These are phyloP conservation scores for Amblyjoppa fuscipennis DNA, from an alignment of 2,888 invertebrate species.

Conservation along the genomic window DNA sequence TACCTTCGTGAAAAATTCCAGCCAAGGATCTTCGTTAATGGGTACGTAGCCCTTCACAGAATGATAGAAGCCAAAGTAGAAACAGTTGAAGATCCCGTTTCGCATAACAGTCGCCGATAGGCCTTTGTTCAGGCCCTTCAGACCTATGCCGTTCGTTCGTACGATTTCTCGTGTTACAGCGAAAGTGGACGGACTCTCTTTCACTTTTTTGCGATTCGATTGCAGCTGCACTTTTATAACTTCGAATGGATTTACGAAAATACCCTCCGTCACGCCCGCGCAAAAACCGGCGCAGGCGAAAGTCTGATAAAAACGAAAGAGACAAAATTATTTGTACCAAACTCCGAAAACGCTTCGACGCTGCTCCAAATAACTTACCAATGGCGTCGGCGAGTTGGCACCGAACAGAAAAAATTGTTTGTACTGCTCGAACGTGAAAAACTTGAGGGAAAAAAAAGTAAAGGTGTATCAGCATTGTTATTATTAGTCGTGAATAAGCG, in stretches of 20 bases:
- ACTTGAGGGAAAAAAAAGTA: conserved; percentile 85
- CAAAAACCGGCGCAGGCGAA: conserved; percentile 95
- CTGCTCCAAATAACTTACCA: conserved; percentile 87
- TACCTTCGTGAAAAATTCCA: conserved; percentile 91
- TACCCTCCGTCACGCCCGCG: conserved; percentile 96
- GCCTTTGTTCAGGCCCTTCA: conserved; percentile 94
- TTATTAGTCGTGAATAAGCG: neutral
- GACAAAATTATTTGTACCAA: neutral
- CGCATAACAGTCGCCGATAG: conserved; percentile 95
- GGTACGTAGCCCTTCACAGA: conserved; percentile 93
- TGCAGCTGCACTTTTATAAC: conserved; percentile 97
- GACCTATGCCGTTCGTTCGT: conserved; percentile 91
- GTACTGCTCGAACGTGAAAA: conserved; percentile 97
- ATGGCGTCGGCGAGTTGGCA: conserved; percentile 90
- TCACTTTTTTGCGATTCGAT: conserved; percentile 89
- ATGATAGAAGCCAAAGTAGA: conserved; percentile 98
- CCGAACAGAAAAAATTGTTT: conserved; percentile 94
- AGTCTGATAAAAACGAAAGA: conserved; percentile 87
- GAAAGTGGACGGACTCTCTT: conserved; percentile 91
- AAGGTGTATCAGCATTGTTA: neutral
- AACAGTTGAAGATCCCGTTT: conserved; percentile 96
- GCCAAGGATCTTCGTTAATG: conserved; percentile 89
- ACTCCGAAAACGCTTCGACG: conserved; percentile 23
- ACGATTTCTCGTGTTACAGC: conserved; percentile 93
- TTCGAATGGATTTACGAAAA: conserved; percentile 97